Conservation (phyloP, 2,113 vertebrate genomes). For the Oreochromis aureus region DNA sequence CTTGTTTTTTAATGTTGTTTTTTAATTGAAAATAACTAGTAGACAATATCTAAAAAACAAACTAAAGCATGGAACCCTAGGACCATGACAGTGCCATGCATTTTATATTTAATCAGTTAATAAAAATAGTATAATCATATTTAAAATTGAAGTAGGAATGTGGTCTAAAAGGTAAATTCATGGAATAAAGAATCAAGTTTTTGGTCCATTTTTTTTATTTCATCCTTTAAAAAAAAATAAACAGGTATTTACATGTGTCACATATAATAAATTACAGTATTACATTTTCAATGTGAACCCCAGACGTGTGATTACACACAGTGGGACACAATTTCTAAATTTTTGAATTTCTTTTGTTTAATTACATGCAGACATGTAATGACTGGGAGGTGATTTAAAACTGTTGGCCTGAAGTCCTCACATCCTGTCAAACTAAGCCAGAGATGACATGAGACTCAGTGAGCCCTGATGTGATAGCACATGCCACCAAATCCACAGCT, state of each 20-base stretch:
- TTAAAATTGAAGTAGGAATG: not conserved
- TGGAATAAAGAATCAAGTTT: not conserved
- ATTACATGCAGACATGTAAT: not conserved
- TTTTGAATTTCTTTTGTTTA: not conserved
- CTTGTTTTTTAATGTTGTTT: not conserved
- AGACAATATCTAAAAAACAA: not conserved
- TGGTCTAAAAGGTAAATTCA: not conserved
- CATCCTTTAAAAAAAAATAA: not conserved
- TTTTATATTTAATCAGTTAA: fast-evolving
- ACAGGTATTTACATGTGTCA: not conserved
- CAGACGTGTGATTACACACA: not conserved
- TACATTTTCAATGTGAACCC: not conserved
- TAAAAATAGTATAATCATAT: not conserved
- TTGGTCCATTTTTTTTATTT: fast-evolving
- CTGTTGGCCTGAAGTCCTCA: conserved; percentile 11
- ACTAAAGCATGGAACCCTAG: not conserved
- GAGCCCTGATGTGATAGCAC: conserved; percentile 47
- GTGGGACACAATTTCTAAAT: not conserved
- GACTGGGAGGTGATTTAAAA: conserved; percentile 22
- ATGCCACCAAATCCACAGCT: conserved; percentile 51
- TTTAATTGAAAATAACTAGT: not conserved
- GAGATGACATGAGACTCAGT: conserved; percentile 18
- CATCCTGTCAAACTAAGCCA: conserved; percentile 16
- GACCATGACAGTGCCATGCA: not conserved
- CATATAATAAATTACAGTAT: not conserved